Evolutionary conservation across 2,113 vertebrate genomes (phyloP).

Genomic region (Indicator indicator): DNA sequence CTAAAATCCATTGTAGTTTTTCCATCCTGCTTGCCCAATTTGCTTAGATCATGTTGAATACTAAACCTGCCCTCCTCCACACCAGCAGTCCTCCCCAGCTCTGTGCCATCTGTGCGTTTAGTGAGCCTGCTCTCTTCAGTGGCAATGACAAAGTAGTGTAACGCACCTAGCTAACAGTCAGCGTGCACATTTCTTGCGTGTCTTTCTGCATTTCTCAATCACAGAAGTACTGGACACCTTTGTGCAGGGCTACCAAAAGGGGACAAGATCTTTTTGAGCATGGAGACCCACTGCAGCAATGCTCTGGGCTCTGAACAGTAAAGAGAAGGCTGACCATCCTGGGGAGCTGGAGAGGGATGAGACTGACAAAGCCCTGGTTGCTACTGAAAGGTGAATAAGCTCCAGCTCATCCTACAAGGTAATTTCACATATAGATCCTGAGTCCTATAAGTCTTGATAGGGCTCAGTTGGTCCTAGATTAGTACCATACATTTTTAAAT

Average conservation of each 20-base stretch:
- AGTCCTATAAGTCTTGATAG: background rate
- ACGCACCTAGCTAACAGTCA: accelerated
- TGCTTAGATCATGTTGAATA: conserved; percentile 30
- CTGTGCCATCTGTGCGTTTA: background rate
- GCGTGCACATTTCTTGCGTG: background rate
- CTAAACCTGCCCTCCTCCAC: conserved; percentile 29
- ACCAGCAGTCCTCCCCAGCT: conserved; percentile 7
- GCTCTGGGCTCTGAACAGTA: background rate
- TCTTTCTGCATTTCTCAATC: background rate
- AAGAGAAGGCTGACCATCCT: background rate
- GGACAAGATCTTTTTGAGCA: background rate
- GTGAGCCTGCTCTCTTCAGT: background rate
- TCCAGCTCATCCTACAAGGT: background rate
- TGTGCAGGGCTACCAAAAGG: background rate
- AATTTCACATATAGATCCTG: background rate
- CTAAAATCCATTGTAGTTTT: background rate
- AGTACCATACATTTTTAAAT: background rate
- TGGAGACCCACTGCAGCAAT: background rate
- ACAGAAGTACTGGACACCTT: background rate
- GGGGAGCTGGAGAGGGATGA: background rate
- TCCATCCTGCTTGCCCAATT: background rate
- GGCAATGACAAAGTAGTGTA: background rate
- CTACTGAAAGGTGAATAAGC: background rate
- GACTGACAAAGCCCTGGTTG: background rate
- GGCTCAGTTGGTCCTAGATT: background rate